Percentiles rank a stretch among this genome's conserved stretches.
Evolutionary conservation across 2,797 vertebrate genomes (phyloP).

Genomic region (Pangasius mekongensis): DNA sequence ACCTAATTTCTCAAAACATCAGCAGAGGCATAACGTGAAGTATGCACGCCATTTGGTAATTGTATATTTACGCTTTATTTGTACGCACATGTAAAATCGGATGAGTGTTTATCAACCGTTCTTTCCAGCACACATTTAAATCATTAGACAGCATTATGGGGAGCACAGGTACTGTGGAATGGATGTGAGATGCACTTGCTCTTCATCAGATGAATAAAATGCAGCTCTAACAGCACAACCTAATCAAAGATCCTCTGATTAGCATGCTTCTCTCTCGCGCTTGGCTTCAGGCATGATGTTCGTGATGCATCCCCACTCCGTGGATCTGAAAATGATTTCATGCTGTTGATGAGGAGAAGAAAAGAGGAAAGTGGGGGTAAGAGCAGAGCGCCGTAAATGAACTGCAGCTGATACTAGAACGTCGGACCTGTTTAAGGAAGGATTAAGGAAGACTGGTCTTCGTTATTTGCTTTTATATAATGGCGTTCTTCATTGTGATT

Average conservation of each 20-base stretch:
- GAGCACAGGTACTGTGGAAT: neutral
- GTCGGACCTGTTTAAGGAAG: neutral
- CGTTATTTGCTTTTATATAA: neutral
- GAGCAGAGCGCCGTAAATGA: slow-evolving; percentile 19
- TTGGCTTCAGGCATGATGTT: slow-evolving; percentile 19
- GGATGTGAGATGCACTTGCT: neutral
- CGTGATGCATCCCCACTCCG: neutral
- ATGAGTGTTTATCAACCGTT: neutral
- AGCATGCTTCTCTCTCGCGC: slow-evolving; percentile 14
- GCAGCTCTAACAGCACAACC: neutral
- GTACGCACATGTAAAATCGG: neutral
- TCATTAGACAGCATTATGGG: neutral
- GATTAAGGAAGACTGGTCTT: neutral
- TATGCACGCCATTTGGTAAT: neutral
- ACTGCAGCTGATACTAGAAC: slow-evolving; percentile 13
- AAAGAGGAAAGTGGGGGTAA: neutral
- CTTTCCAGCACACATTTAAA: neutral
- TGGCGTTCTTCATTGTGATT: neutral
- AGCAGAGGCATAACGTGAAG: neutral
- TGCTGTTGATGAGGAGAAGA: slow-evolving; percentile 27
- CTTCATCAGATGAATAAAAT: neutral
- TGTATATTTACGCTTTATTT: slow-evolving; percentile 3
- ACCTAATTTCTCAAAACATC: neutral
- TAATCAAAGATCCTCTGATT: slow-evolving; percentile 40
- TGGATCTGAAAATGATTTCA: slow-evolving; percentile 40